Evolutionary conservation across 2,113 vertebrate genomes (phyloP).

Genomic region (Gallinago paraguaiae): DNA sequence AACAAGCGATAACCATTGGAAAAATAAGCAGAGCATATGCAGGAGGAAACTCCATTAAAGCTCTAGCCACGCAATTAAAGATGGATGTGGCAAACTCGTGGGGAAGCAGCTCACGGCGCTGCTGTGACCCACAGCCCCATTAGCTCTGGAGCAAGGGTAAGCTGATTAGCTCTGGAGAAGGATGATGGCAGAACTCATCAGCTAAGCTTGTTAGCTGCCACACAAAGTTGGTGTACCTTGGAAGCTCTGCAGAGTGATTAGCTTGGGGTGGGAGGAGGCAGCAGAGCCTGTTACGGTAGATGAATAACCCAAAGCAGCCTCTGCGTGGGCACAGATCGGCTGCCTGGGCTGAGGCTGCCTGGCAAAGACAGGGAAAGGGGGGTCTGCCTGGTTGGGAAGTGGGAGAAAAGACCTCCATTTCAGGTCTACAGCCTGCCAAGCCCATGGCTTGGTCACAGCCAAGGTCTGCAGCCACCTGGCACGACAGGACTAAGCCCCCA

Average conservation of each 20-base stretch:
- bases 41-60: slow-evolving; percentile 47
- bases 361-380: background rate
- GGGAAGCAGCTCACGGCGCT: background rate
- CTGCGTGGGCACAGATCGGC: background rate
- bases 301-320: slow-evolving; percentile 34
- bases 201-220: slow-evolving; percentile 65
- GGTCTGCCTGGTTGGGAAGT: background rate
- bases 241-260: slow-evolving; percentile 59
- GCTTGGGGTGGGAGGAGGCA: slow-evolving; percentile 49
- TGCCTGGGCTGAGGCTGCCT: background rate
- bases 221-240: slow-evolving; percentile 46
- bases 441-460: background rate
- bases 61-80: slow-evolving; percentile 40
- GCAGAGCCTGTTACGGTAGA: slow-evolving; percentile 37
- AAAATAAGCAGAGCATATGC: background rate
- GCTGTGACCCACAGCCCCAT: slow-evolving; percentile 57
- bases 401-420: background rate
- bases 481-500: background rate
- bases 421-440: background rate
- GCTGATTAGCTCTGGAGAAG: slow-evolving; percentile 65
- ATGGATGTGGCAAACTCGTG: background rate
- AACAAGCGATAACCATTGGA: slow-evolving; percentile 33
- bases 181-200: slow-evolving; percentile 62
- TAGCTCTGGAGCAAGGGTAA: slow-evolving; percentile 54
- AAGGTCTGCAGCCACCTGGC: background rate